These are phyloP conservation scores for Lichenostomus cassidix DNA, from an alignment of 2,113 vertebrate species.

Conservation along the genomic window DNA sequence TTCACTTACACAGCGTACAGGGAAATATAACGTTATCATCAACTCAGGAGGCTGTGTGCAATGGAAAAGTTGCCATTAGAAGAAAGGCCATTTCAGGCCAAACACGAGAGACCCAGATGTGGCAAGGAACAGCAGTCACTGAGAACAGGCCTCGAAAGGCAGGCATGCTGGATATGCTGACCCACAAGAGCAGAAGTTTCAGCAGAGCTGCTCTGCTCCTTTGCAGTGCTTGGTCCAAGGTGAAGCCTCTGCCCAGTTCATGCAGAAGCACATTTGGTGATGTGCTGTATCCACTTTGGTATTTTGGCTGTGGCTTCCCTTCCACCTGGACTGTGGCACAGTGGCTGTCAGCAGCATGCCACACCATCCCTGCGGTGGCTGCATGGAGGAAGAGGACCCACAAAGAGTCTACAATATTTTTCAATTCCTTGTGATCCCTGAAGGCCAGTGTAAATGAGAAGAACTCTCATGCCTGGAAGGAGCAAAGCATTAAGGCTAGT, in stretches of 20 bases:
- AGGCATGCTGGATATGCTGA: rapidly evolving
- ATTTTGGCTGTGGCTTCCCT: neutral
- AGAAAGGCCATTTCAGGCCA: constrained; percentile 32
- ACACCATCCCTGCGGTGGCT: neutral
- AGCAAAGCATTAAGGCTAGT: neutral
- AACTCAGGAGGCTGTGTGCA: neutral
- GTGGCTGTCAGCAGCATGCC: neutral
- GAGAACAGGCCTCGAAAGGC: neutral
- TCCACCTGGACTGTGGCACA: rapidly evolving
- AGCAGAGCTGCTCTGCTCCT: neutral
- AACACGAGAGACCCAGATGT: constrained; percentile 17
- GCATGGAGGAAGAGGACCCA: neutral
- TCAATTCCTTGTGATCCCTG: neutral
- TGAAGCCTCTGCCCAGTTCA: neutral
- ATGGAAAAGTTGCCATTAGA: neutral
- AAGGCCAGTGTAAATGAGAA: neutral
- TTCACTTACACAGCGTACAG: neutral
- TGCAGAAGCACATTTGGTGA: neutral
- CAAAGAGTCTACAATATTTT: neutral
- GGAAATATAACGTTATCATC: neutral
- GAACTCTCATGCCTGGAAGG: neutral
- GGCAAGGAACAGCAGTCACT: neutral
- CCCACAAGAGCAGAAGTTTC: neutral
- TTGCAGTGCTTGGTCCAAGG: rapidly evolving
- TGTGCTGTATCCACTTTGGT: neutral